Conservation (phyloP, 2,113 vertebrate genomes). For the Dicentrarchus labrax region DNA sequence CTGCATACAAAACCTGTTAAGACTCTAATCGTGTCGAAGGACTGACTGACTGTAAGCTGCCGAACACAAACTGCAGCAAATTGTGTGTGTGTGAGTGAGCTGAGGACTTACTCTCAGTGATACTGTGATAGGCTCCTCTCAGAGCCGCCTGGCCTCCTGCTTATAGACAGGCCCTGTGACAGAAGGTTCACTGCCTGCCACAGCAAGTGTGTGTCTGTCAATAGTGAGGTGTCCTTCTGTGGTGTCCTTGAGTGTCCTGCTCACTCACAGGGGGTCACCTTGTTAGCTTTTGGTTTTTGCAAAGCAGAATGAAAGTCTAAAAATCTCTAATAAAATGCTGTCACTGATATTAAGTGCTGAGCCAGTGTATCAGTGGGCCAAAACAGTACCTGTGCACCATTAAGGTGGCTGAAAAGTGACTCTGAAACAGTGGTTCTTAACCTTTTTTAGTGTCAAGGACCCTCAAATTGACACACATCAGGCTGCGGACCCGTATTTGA, state of each 20-base stretch:
- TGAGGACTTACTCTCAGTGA: conserved; percentile 9
- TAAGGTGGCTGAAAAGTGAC: background rate
- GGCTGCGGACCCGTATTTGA: too few relatives aligned
- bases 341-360: background rate
- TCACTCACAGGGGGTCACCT: conserved; percentile 29
- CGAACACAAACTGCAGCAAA: conserved; percentile 33
- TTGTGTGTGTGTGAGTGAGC: conserved; percentile 12
- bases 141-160: conserved; percentile 25
- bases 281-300: background rate
- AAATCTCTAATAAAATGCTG: background rate
- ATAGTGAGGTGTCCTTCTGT: conserved; percentile 11
- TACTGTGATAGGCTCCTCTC: background rate
- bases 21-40: conserved; percentile 38
- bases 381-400: background rate
- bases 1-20: conserved; percentile 24
- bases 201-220: conserved; percentile 33
- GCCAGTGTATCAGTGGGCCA: background rate
- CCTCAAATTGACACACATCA: too few relatives aligned
- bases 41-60: conserved; percentile 12
- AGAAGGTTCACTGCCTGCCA: conserved; percentile 26
- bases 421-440: too few relatives aligned
- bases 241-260: conserved; percentile 52
- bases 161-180: conserved; percentile 39
- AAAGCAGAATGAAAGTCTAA: background rate
- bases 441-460: too few relatives aligned